Evolutionary conservation across 2,888 invertebrate genomes (phyloP), one percentile per base, ranked within the genome.

Genomic region (Nomada ruficornis): DNA sequence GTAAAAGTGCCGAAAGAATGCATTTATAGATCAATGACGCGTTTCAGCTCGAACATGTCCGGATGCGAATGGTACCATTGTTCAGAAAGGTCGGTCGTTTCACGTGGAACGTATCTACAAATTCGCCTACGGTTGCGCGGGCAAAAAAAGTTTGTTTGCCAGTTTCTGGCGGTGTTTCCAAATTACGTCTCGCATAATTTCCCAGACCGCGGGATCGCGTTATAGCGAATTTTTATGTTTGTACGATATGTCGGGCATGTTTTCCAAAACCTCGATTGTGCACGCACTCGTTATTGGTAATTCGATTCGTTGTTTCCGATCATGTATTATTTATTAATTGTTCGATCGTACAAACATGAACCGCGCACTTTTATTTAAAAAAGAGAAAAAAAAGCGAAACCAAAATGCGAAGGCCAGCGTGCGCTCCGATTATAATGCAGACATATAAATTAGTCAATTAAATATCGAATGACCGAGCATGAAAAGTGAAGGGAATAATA

Each of bases 391-490:
- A 36, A 7, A 7, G 36, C 36, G 36, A 36, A 5, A 7, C 36
- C 36, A 26, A 54, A 74, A 36, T 63, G 54, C 47, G 50, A 18
- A 11, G 15, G 9, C 44, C 15, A 64, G 54, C 26, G 63, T 50
- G 23, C 26, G 15, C 20, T 9, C 5, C 2, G 23, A 23, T 44
- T n/a, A 23, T 15, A 50, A 50, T 36, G 36, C 36, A 36, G 36
- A 36, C 36, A 36, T 36, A 20, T 81, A 83, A 89, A 85, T 85
- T 89, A 89, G 89, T 89, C 89, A 89, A 89, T 89, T 89, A 87
- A 82, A 78, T 44, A 62, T 68, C 68, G 68, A 73, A 80, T 69
- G 68, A 65, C 74, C 78, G 67, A 74, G 26, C 18, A 11, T 47
- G 64, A 26, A 15, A 15, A n/a, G 3, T 13, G n/a, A 20, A 42